These are phyloP conservation scores for Pongo abelii DNA, from an alignment of 2,113 vertebrate genomes.

Conservation along the genomic window DNA sequence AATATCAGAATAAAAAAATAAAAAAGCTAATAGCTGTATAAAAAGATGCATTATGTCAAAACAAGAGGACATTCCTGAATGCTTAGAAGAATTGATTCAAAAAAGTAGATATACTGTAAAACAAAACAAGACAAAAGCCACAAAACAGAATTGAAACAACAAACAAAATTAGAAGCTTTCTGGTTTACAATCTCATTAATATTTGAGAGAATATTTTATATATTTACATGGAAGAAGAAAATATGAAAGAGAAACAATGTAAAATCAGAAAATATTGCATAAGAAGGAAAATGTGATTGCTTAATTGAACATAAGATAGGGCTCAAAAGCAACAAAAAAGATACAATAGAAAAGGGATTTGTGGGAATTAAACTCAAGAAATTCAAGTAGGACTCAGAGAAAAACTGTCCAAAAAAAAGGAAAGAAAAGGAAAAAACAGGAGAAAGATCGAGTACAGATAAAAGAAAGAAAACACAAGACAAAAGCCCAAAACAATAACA, in stretches of 20 bases:
- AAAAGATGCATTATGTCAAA: conserved; percentile 24
- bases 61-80: background rate
- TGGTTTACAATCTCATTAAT: background rate
- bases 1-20: background rate
- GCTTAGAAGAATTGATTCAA: background rate
- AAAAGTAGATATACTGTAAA: background rate
- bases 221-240: background rate
- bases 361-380: background rate
- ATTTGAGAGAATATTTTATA: background rate
- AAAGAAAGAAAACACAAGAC: background rate
- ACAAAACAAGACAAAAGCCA: conserved; percentile 13
- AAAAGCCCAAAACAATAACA: background rate
- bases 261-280: conserved; percentile 21
- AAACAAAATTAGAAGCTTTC: background rate
- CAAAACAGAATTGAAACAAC: background rate
- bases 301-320: background rate
- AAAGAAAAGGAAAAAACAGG: background rate
- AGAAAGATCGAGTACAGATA: background rate
- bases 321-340: conserved; percentile 4
- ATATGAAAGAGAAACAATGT: background rate
- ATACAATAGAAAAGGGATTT: background rate
- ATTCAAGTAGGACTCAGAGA: background rate
- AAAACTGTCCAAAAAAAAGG: background rate
- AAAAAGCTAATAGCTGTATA: conserved; percentile 10
- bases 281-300: background rate